phyloP scores from a whole-genome alignment of 64 coral and sea anemone genomes.

The Montipora sp. region DNA sequence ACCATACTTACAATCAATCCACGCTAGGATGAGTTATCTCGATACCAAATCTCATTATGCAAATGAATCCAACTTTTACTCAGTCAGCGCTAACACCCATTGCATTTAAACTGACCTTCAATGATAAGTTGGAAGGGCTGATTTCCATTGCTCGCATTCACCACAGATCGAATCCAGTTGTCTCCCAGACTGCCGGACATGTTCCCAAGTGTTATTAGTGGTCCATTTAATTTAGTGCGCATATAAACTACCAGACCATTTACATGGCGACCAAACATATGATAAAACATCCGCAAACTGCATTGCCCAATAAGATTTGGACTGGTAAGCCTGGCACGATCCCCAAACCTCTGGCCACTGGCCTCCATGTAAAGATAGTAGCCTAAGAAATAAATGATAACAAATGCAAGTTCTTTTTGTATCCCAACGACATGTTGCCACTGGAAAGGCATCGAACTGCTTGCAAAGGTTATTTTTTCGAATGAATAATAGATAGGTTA shows the following conservation, averaged over 20 bases:
- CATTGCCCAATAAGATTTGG: conserved; percentile 74
- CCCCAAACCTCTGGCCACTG: conserved; percentile 65
- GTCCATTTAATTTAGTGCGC: conserved; percentile 69
- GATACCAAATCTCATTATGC: too few species aligned
- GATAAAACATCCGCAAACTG: conserved; percentile 88
- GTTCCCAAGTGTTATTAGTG: conserved; percentile 49
- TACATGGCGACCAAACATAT: conserved; percentile 89
- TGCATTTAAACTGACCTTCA: conserved; percentile 69
- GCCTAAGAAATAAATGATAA: conserved; percentile 42
- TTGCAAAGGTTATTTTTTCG: too few species aligned
- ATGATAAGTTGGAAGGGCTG: conserved; percentile 88
- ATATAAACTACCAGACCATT: conserved; percentile 83
- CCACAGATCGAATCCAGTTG: conserved; percentile 68
- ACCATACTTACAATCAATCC: too few species aligned
- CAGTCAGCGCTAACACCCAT: background rate
- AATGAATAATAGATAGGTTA: too few species aligned
- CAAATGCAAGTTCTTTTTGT: background rate
- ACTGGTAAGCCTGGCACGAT: conserved; percentile 86
- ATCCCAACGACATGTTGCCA: background rate
- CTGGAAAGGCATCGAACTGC: too few species aligned
- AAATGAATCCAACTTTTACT: too few species aligned
- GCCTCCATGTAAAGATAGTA: conserved; percentile 93
- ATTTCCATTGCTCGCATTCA: conserved; percentile 30
- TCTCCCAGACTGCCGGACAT: conserved; percentile 82
- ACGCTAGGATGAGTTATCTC: too few species aligned